These are phyloP conservation scores for Myrmecophaga tridactyla DNA, from an alignment of 2,113 vertebrate species.

Conservation along the genomic window DNA sequence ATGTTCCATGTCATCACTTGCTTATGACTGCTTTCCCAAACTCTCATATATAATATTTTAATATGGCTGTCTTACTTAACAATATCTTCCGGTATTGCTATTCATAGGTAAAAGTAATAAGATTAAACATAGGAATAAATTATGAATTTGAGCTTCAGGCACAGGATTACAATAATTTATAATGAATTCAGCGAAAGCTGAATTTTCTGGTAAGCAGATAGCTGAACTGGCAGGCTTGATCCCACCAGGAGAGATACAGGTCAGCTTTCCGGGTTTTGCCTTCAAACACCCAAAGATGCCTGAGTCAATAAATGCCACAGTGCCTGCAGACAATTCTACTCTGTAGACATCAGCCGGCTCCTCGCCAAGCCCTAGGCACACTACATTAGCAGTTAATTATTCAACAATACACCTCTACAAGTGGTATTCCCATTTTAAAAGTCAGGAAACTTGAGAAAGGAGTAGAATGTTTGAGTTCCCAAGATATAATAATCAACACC, in stretches of 20 bases:
- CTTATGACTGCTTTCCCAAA: neutral
- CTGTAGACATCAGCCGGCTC: neutral
- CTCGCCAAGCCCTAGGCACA: neutral
- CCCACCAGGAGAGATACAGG: conserved; percentile 23
- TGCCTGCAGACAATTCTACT: neutral
- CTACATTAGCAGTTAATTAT: neutral
- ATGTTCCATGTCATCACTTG: neutral
- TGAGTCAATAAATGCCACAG: neutral
- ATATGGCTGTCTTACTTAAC: neutral
- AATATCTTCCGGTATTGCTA: neutral
- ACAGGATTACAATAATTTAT: neutral
- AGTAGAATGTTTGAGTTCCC: neutral
- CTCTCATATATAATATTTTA: neutral
- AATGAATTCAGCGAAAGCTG: neutral
- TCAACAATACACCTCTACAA: neutral
- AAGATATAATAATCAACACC: neutral
- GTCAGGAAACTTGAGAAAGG: neutral
- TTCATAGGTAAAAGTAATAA: neutral
- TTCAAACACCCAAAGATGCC: conserved; percentile 40
- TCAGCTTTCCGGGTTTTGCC: neutral
- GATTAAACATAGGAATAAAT: neutral
- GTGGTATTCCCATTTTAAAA: neutral
- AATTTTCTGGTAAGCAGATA: neutral
- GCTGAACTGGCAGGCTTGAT: neutral
- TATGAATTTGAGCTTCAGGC: neutral